A percentile compares a stretch with the other conserved stretches of the same genome.
Evolutionary conservation across 2,888 invertebrate genomes (phyloP).

Genomic region (Napeogenes inachia): DNA sequence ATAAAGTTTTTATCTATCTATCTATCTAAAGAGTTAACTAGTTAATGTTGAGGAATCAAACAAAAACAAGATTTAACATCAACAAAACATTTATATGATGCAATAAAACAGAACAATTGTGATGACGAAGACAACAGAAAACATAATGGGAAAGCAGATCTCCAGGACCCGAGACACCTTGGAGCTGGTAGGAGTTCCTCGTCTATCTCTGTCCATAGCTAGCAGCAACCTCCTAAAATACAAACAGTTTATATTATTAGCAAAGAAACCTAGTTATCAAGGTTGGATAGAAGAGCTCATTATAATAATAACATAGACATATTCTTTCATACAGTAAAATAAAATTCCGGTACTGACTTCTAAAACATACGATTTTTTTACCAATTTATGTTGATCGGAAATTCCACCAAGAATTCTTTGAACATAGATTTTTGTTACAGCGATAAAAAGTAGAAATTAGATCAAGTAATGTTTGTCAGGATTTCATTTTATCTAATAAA

Average conservation of each 20-base stretch:
- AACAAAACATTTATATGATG: slow-evolving; percentile 47
- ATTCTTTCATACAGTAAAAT: too few species aligned
- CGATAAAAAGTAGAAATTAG: too few species aligned
- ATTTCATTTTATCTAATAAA: too few species aligned
- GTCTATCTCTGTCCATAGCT: slow-evolving; percentile 42
- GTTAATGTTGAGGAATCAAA: slow-evolving; percentile 8
- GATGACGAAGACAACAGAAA: slow-evolving; percentile 53
- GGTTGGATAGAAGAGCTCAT: too few species aligned
- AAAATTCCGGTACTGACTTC: too few species aligned
- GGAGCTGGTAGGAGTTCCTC: slow-evolving; percentile 37
- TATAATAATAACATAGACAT: too few species aligned
- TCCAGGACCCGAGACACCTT: slow-evolving; percentile 50
- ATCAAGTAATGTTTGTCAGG: too few species aligned
- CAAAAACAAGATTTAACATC: slow-evolving; percentile 28
- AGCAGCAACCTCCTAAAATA: slow-evolving; percentile 61
- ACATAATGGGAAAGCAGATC: slow-evolving; percentile 59
- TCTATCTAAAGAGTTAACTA: neutral
- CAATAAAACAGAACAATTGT: slow-evolving; percentile 63
- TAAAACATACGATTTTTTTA: too few species aligned
- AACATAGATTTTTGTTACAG: too few species aligned
- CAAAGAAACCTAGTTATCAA: neutral
- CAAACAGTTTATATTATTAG: neutral
- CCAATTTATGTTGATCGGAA: too few species aligned
- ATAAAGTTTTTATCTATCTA: too few species aligned
- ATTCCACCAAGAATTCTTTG: too few species aligned